Evolutionary conservation across 1,140 invertebrate genomes (phyloP), one percentile per base, ranked within the genome.

Genomic region (Pantala flavescens): DNA sequence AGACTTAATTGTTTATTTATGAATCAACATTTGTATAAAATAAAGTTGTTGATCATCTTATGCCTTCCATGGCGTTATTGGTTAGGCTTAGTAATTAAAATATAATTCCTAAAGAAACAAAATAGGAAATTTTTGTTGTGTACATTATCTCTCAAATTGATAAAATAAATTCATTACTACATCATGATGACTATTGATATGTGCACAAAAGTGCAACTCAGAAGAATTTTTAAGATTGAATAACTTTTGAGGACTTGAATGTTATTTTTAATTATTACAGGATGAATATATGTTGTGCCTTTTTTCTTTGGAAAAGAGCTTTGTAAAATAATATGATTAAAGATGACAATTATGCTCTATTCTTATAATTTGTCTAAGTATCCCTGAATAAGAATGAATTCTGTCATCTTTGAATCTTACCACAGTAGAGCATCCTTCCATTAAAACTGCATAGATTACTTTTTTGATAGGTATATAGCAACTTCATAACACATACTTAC

Each of bases 1-100:
- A 63, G 49, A 63, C 49, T 63, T 63, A 63, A 63, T 19, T 63
- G 49, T 63, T 63, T 63, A 63, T 63, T 63, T 63, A 63, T 63
- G 49, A 63, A 63, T 63, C 49, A 63, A 63, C 49, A 63, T 63
- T 63, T 63, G 49, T 63, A 63, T 63, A 63, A 63, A 21, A 63
- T 2, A 63, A 63, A 63, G 49, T 12, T 63, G 49, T 63, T 63
- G n/a, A 16, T 63, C 49, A 21, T 19, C 49, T 5, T 19, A 21
- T 19, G 49, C 49, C 49, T 19, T 63, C 12, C 12, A 12, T 63
- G 49, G 49, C n/a, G 5, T 63, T 63, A 21, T 21, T 63, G n/a
- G n/a, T 3, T 19, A 63, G 49, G 49, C 49, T 63, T 63, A 16
- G 12, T 21, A 3, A 63, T 63, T 7, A 63, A 1, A 3, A 19